phyloP scores from a whole-genome alignment of 1,140 invertebrate genomes.

The Eciton burchellii region DNA sequence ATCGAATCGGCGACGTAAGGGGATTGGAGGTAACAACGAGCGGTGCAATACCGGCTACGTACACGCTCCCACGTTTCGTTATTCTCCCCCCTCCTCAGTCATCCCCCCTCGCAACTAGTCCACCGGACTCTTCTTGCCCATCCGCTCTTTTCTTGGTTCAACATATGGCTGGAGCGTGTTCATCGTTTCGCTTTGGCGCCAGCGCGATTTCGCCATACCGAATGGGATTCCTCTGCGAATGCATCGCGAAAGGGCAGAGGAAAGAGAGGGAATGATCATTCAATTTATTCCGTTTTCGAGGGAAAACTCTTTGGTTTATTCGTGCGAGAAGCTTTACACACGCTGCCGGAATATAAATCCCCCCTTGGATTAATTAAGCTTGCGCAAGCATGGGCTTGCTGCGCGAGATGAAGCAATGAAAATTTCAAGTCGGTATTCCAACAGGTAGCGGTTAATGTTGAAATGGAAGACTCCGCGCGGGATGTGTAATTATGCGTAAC shows the following conservation, averaged over 20 bases:
- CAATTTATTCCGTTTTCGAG: conserved; percentile 28
- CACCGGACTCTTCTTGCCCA: background rate
- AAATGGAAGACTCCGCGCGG: conserved; percentile 1
- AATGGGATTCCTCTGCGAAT: conserved; percentile 31
- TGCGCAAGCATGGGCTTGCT: conserved; percentile 10
- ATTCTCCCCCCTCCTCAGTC: background rate
- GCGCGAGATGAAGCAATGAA: conserved; percentile 36
- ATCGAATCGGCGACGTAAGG: conserved; percentile 75
- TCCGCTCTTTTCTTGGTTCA: conserved; percentile 32
- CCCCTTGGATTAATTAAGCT: conserved; percentile 47
- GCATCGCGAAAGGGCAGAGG: background rate
- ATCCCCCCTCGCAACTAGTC: background rate
- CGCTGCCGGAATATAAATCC: conserved; percentile 2
- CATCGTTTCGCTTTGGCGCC: conserved; percentile 13
- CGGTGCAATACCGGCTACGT: conserved; percentile 56
- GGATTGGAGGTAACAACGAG: conserved; percentile 70
- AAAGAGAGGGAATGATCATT: conserved; percentile 27
- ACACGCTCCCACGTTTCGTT: conserved; percentile 13
- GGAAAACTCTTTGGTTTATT: background rate
- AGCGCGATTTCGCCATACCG: background rate
- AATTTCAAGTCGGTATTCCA: conserved; percentile 40
- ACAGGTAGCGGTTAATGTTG: conserved; percentile 19
- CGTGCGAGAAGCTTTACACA: conserved; percentile 19
- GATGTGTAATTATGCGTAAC: background rate
- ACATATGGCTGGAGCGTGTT: conserved; percentile 1